Conservation (phyloP, 2,113 vertebrate species). For the Gallinago paraguaiae region DNA sequence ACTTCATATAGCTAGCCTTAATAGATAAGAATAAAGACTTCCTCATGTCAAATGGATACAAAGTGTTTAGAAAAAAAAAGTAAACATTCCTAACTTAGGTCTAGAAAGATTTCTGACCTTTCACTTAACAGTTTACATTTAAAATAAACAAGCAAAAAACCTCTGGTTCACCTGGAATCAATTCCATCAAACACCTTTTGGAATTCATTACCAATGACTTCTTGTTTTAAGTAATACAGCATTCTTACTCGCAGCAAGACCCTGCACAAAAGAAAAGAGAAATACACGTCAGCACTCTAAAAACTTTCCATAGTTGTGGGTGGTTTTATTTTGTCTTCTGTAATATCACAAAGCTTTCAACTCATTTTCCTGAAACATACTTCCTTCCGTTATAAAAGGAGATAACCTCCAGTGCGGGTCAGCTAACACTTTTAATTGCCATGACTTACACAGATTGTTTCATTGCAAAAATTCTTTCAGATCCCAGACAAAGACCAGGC, state of each 20-base stretch:
- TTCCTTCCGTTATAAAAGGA: not conserved
- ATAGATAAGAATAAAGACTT: not conserved
- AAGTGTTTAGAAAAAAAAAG: not conserved
- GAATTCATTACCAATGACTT: constrained; percentile 93
- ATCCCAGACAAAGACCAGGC: not conserved
- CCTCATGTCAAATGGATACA: not conserved
- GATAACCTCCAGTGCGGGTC: not conserved
- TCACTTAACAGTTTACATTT: not conserved
- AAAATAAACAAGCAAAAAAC: constrained; percentile 12
- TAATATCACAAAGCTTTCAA: not conserved
- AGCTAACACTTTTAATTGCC: not conserved
- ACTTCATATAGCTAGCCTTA: not conserved
- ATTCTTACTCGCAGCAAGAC: constrained; percentile 98
- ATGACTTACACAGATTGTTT: not conserved
- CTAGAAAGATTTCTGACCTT: not conserved
- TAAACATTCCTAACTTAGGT: not conserved
- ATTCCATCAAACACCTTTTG: constrained; percentile 90
- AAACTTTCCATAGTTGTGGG: not conserved
- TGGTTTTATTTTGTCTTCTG: not conserved
- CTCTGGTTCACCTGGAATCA: constrained; percentile 86
- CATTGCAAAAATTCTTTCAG: not conserved
- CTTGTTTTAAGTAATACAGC: constrained; percentile 99
- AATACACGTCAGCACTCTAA: not conserved
- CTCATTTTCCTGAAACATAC: not conserved
- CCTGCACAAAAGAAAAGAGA: constrained; percentile 66